Base-by-base conservation (phyloP, 1,140 invertebrate genomes). In the Drosophila lacteicornis region DNA sequence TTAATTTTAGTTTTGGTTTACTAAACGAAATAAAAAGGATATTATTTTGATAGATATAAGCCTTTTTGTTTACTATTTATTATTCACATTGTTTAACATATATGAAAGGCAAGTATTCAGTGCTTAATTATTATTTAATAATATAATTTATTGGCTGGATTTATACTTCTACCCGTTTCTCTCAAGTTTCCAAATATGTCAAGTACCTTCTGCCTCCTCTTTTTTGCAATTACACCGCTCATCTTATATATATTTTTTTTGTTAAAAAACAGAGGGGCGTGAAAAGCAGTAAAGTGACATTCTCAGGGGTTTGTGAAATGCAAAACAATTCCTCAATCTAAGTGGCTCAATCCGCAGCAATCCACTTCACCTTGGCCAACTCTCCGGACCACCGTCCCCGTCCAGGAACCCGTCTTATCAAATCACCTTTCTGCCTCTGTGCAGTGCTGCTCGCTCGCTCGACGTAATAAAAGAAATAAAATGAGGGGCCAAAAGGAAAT, bases 381-480 rank as follows among this genome's bases (percentile, higher is more conserved):
- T 36, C 22, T 5, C 50, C 27, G 50, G 50, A 17, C 49, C 49
- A 51, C 22, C 22, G 25, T 11, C n/a, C 15, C 36, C 47, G 9
- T 2, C 4, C 25, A 36, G 17, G 30, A 15, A 36, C 36, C 43
- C 67, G 25, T 58, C 68, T 70, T 71, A 70, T 71, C 68, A 71
- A 71, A 71, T 71, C 68, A 71, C 66, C 68, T 71, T 71, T 58
- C 51, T 70, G 66, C 66, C 68, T 56, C 43, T 47, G 66, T 53
- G 49, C 68, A 57, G 42, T 40, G 51, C 51, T 19, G 27, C 27
- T 30, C 33, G 9, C 33, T n/a, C 50, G 27, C 30, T 36, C 51
- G 51, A 55, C 19, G 51, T 38, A 71, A 71, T 57, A 71, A 71
- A 70, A 57, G 50, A 49, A 70, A 70, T 58, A 46, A 42, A 70